Conservation (phyloP, 2,888 invertebrate species). For the Matsumyia berberina region DNA sequence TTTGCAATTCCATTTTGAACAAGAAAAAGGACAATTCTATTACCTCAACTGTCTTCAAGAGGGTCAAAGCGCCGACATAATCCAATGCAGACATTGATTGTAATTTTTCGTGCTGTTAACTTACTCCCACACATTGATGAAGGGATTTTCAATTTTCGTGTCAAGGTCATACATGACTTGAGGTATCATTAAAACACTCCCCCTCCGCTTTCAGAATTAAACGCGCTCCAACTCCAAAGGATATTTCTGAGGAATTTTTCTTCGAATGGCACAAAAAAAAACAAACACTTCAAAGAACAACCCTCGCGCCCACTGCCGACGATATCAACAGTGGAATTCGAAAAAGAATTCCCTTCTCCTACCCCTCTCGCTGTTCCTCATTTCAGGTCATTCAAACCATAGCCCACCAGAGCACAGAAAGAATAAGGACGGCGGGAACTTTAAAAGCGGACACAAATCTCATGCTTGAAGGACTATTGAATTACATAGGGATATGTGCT, state of each 20-base stretch:
- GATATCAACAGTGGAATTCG: slow-evolving; percentile 40
- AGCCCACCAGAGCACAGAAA: not conserved
- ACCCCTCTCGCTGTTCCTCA: not conserved
- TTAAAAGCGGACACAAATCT: slow-evolving; percentile 32
- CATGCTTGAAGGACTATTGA: slow-evolving; percentile 36
- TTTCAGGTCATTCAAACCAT: slow-evolving; percentile 26
- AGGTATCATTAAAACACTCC: slow-evolving; percentile 5
- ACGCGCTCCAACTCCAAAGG: not conserved
- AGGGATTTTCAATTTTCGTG: not conserved
- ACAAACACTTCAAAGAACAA: slow-evolving; percentile 22
- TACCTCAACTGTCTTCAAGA: too few species aligned
- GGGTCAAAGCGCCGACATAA: too few species aligned
- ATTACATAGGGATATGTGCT: slow-evolving; percentile 8
- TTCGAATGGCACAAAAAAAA: not conserved
- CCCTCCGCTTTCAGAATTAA: not conserved
- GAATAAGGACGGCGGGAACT: not conserved
- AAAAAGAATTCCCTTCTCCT: slow-evolving; percentile 32
- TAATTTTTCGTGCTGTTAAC: not conserved
- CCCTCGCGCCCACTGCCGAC: not conserved
- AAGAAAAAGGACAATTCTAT: too few species aligned
- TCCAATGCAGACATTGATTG: not conserved
- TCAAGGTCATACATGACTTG: not conserved
- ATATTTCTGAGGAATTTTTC: slow-evolving; percentile 4
- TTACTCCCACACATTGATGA: not conserved
- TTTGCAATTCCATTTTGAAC: too few species aligned